Base-by-base conservation (phyloP, 2,113 vertebrate genomes). In the Hippolais icterina region DNA sequence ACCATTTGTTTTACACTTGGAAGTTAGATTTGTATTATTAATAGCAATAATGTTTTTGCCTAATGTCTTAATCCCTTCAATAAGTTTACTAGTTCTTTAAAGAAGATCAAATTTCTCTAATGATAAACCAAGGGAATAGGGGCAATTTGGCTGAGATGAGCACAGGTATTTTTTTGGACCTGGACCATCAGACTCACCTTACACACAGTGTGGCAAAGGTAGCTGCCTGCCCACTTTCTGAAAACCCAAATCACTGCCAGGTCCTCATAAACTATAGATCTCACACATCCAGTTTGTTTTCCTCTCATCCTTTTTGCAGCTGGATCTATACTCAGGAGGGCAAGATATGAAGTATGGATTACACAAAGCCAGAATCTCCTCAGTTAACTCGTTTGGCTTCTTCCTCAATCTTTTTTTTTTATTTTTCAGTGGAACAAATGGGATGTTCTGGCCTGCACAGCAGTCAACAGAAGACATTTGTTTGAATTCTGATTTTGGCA, bases 351-450 rank as follows among this genome's bases (percentile, higher is more conserved):
- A 85, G 46, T 29, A 25, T 8, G 5, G 27, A 76, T 81, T 47
- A 27, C 50, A 79, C n/a, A 84, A 76, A 88, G 25, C 25, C 74
- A 75, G 39, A 69, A 82, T 84, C 33, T 75, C 28, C 49, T 60
- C 60, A 39, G 23, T 63, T 86, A 66, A 59, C 24, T 89, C n/a
- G 75, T 91, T 89, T 93, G 81, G 53, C 61, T 83, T 53, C 64
- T 90, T 89, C 44, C 25, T n/a, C 37, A 42, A 10, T 22, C 7
- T 79, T 83, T 94, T 79, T 83, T 94, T 93, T 65, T 95, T 12
- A 87, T 9, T 3, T 76, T 94, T 88, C 31, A 88, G 63, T 88
- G 87, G 50, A 96, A 92, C 70, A 90, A 93, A 96, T 86, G 21
- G 33, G 42, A 77, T 95, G n/a, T 81, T 78, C 57, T 75, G 72